Evolutionary conservation across 2,888 invertebrate genomes (phyloP).

Genomic region (Torymus tubicola): DNA sequence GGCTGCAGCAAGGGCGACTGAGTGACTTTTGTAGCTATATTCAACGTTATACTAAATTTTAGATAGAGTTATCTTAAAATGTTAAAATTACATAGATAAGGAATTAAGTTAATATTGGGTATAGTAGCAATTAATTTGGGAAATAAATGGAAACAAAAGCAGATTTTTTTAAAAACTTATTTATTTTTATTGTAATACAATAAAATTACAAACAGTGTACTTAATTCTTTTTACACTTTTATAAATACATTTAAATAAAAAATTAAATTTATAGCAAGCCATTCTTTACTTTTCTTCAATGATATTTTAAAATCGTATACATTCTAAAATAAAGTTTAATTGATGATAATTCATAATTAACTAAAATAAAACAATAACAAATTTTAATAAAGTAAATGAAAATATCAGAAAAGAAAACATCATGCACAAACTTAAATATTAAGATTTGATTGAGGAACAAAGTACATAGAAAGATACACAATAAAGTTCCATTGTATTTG

Average conservation of each 20-base stretch:
- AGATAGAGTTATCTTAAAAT: too few relatives aligned
- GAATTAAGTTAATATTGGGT: too few relatives aligned
- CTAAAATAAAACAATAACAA: constrained; percentile 27
- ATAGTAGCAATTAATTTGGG: too few relatives aligned
- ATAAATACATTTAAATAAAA: not conserved
- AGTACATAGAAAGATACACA: constrained; percentile 41
- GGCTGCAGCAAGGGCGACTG: too few relatives aligned
- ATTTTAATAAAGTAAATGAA: constrained; percentile 2
- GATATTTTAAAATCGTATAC: constrained; percentile 1
- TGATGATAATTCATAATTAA: constrained; percentile 3
- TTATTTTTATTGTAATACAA: not conserved
- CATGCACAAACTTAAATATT: constrained; percentile 25
- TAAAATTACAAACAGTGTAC: not conserved
- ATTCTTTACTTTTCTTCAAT: not conserved
- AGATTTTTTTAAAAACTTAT: not conserved
- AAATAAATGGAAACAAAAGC: too few relatives aligned
- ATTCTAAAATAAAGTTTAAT: constrained; percentile 10
- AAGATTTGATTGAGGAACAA: constrained; percentile 50
- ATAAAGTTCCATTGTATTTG: constrained; percentile 30
- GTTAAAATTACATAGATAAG: too few relatives aligned
- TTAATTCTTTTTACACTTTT: constrained; percentile 11
- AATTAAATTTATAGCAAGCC: constrained; percentile 7
- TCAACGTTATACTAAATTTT: too few relatives aligned
- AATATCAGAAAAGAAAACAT: not conserved
- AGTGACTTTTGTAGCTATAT: too few relatives aligned